Percentiles rank a stretch among this genome's conserved stretches.
Evolutionary conservation across 2,113 vertebrate genomes (phyloP).

Genomic region (Tyrannus savana): DNA sequence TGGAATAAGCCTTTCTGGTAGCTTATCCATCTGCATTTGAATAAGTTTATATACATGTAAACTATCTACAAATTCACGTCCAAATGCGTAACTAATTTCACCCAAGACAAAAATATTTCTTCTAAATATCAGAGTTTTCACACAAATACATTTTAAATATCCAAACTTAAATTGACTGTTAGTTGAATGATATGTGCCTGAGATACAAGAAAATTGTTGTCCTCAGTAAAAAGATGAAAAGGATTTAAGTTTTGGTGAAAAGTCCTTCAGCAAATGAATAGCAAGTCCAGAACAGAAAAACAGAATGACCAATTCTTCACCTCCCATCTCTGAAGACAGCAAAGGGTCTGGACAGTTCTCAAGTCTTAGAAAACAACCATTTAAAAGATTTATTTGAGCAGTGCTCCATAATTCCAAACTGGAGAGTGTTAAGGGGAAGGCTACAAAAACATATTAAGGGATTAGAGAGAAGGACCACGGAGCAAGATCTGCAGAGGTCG

Average conservation of each 20-base stretch:
- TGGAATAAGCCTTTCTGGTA: neutral
- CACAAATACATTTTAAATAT: neutral
- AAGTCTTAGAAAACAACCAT: neutral
- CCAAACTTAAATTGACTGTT: neutral
- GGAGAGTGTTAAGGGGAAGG: neutral
- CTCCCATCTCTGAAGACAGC: fast-evolving
- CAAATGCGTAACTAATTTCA: neutral
- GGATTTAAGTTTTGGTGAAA: neutral
- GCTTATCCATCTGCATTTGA: neutral
- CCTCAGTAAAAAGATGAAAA: neutral
- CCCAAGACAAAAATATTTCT: neutral
- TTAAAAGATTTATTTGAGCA: neutral
- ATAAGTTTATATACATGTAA: neutral
- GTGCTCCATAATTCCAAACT: neutral
- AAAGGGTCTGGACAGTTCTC: neutral
- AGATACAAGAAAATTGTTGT: fast-evolving
- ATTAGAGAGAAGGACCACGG: neutral
- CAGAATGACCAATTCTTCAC: neutral
- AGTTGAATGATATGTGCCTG: fast-evolving
- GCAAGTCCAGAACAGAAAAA: neutral
- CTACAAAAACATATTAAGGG: neutral
- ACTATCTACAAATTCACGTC: neutral
- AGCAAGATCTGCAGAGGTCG: neutral
- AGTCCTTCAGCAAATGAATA: neutral
- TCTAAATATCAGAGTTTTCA: neutral